Base-by-base conservation (phyloP, 2,888 invertebrate species). In the Pristionchus mayeri region DNA sequence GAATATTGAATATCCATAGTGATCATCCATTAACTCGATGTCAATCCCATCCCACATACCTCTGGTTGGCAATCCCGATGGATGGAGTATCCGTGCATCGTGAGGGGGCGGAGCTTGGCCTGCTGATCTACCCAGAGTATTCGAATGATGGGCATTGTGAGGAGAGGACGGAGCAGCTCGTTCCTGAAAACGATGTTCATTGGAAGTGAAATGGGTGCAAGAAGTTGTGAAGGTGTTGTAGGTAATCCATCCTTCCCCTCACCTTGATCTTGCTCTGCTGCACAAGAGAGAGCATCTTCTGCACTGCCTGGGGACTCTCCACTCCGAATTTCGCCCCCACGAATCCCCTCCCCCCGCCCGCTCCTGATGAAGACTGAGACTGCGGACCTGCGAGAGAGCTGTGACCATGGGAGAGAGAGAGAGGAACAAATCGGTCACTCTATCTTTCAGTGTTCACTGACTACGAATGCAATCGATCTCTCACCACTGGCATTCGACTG, bases 271-370 rank as follows among this genome's bases (percentile, higher is more conserved):
- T 87, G 21, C 90, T 90, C 82, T 89, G 88, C 78, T 91, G 91
- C 48, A 92, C 93, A 40, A 99, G 94, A 11, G 98, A 96, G 89
- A 99, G 94, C 93, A 99, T 95, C 93, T 99, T 99, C 91, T 97
- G 95, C 27, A 98, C 97, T 13, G 98, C 97, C 94, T 98, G 98
- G 30, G 98, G 98, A 21, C 98, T 98, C 60, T 97, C 97, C 60
- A 98, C 96, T 88, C 97, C 96, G 76, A 90, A 90, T 54, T 90
- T 90, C 95, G 91, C 85, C 21, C 86, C 87, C 40, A 85, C 85
- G 34, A 85, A 83, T 27, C 85, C 67, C 37, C 67, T 34, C 6
- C 67, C 67, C 3, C 34, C 37, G 3, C 97, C 97, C 30, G 96
- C 96, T 6, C 89, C 89, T 21, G 91, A 91, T 21, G 97, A 95